Evolutionary conservation across 1,140 invertebrate species (phyloP).

Genomic region (Augochlora pura): DNA sequence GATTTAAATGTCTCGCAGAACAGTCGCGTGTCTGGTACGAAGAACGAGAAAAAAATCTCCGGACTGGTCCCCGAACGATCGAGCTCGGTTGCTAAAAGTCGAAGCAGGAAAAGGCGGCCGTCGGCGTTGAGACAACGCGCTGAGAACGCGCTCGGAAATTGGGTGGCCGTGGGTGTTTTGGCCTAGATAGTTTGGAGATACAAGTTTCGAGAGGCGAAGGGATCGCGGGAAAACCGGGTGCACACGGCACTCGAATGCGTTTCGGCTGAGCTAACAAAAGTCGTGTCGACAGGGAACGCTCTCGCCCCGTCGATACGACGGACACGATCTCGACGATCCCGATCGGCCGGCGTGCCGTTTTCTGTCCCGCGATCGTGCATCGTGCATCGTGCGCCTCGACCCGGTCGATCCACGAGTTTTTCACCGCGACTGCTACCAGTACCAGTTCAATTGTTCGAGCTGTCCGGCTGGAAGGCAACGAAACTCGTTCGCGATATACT

Average conservation of each 20-base stretch:
- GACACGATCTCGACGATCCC: neutral
- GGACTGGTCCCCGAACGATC: neutral
- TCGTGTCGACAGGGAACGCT: neutral
- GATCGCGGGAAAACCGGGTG: slow-evolving; percentile 26
- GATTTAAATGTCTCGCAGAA: too few species aligned
- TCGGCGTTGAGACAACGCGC: neutral
- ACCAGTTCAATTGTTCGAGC: neutral
- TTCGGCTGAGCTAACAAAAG: neutral
- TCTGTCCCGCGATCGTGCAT: neutral
- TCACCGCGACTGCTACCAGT: neutral
- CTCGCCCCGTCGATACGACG: neutral
- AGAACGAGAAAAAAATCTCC: too few species aligned
- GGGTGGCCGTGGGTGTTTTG: slow-evolving; percentile 38
- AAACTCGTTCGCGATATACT: slow-evolving; percentile 2
- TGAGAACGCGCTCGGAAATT: neutral
- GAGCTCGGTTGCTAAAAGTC: neutral
- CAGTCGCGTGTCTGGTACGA: too few species aligned
- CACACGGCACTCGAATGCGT: slow-evolving; percentile 40
- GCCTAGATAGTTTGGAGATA: slow-evolving; percentile 28
- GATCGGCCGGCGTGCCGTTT: neutral
- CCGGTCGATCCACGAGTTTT: neutral
- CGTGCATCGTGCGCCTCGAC: neutral
- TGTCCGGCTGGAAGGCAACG: neutral
- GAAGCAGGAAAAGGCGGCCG: too few species aligned
- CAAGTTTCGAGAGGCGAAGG: slow-evolving; percentile 20